These are phyloP conservation scores for Pharmacophagus antenor DNA, from an alignment of 2,888 invertebrate genomes.

Conservation along the genomic window DNA sequence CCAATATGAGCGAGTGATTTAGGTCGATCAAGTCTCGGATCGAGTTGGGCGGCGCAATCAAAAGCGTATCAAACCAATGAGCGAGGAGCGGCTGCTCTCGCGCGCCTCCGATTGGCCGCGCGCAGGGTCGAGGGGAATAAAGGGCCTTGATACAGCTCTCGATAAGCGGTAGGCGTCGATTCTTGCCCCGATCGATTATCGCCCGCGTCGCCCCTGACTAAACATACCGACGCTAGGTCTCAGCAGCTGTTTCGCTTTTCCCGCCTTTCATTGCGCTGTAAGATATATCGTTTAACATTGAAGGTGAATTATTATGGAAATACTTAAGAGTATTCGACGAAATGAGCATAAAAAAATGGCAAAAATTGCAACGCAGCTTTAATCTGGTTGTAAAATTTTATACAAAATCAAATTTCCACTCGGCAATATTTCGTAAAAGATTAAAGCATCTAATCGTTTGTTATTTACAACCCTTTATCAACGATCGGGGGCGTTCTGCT, in stretches of 20 bases:
- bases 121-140: slow-evolving; percentile 63
- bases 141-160: slow-evolving; percentile 76
- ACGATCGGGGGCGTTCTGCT: slow-evolving; percentile 56
- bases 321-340: not conserved
- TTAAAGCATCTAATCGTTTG: slow-evolving; percentile 63
- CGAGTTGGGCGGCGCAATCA: slow-evolving; percentile 78
- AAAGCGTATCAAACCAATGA: slow-evolving; percentile 76
- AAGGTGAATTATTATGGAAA: not conserved
- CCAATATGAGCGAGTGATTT: slow-evolving; percentile 67
- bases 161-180: slow-evolving; percentile 75
- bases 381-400: slow-evolving; percentile 59
- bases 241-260: not conserved
- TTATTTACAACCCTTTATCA: slow-evolving; percentile 78
- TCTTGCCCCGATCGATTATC: slow-evolving; percentile 73
- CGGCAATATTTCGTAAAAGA: slow-evolving; percentile 62
- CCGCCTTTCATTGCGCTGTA: not conserved
- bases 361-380: slow-evolving; percentile 39
- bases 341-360: slow-evolving; percentile 7
- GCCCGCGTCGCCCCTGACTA: slow-evolving; percentile 45
- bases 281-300: not conserved
- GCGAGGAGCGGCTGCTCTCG: slow-evolving; percentile 50
- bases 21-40: slow-evolving; percentile 76
- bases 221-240: slow-evolving; percentile 6
- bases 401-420: slow-evolving; percentile 61
- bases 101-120: slow-evolving; percentile 61